Evolutionary conservation across 2,797 vertebrate species (phyloP).

Genomic region (Orientallactaga sibirica): DNA sequence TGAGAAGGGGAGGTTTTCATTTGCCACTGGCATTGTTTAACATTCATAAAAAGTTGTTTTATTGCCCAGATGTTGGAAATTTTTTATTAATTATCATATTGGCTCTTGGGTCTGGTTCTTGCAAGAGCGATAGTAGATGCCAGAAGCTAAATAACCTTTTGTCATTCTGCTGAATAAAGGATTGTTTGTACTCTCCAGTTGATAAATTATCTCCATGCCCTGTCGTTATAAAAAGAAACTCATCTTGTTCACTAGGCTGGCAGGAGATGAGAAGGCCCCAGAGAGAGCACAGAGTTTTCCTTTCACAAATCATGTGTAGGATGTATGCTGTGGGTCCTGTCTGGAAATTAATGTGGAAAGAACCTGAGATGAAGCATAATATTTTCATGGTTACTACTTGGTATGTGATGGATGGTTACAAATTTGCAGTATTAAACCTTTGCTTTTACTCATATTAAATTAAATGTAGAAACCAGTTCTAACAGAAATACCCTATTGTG

Average conservation of each 20-base stretch:
- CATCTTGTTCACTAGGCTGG: constrained; percentile 77
- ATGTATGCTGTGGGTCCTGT: constrained; percentile 77
- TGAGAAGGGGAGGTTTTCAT: constrained; percentile 84
- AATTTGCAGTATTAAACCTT: constrained; percentile 83
- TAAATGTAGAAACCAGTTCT: constrained; percentile 77
- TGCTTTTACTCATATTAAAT: constrained; percentile 80
- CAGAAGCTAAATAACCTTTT: constrained; percentile 89
- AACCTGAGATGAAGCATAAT: constrained; percentile 79
- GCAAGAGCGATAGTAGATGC: constrained; percentile 83
- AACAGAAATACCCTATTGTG: constrained; percentile 76
- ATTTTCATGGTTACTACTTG: constrained; percentile 84
- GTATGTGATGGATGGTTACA: constrained; percentile 83
- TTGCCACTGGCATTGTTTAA: constrained; percentile 86
- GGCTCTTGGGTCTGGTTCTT: constrained; percentile 85
- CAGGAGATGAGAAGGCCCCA: constrained; percentile 74
- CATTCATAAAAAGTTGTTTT: constrained; percentile 87
- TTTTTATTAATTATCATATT: constrained; percentile 88
- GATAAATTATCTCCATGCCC: constrained; percentile 85
- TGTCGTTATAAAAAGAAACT: constrained; percentile 80
- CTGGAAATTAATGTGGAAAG: constrained; percentile 82
- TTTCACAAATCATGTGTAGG: constrained; percentile 77
- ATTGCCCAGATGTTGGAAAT: constrained; percentile 87
- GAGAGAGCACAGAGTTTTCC: constrained; percentile 67
- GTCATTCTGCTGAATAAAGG: constrained; percentile 86
- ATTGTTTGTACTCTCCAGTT: constrained; percentile 86